These are phyloP conservation scores for Nemurella pictetii DNA, from an alignment of 2,888 invertebrate species.

Conservation along the genomic window DNA sequence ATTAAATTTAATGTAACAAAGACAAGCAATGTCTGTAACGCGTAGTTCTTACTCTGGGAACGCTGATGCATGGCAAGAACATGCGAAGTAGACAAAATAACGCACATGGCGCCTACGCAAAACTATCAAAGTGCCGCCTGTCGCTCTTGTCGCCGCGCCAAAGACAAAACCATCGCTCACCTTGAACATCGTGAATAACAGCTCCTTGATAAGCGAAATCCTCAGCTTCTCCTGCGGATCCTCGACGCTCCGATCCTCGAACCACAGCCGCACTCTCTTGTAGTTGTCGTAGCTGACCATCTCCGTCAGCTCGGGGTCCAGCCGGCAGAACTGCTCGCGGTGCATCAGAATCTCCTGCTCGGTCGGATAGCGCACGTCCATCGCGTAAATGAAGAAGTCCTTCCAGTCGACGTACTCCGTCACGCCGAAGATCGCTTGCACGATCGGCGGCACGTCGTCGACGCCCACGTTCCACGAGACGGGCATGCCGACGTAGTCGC, in stretches of 20 bases:
- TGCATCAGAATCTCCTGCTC: conserved; percentile 58
- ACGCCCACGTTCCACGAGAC: conserved; percentile 54
- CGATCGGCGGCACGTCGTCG: conserved; percentile 54
- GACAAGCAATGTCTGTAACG: no score
- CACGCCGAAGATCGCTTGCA: conserved; percentile 58
- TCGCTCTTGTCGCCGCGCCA: no score
- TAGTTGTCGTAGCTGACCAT: conserved; percentile 51
- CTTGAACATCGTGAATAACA: conserved; percentile 61
- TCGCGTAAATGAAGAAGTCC: conserved; percentile 65
- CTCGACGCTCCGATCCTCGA: conserved; percentile 47
- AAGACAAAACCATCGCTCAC: no score
- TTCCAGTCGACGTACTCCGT: conserved; percentile 65
- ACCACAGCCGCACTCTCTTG: conserved; percentile 52
- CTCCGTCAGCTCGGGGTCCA: conserved; percentile 54
- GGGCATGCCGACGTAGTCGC: conserved; percentile 51
- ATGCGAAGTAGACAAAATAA: no score
- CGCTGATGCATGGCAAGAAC: no score
- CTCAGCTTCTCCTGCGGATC: conserved; percentile 27
- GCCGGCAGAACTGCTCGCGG: conserved; percentile 55
- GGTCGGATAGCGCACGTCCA: conserved; percentile 60
- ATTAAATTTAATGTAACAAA: no score
- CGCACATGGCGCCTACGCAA: no score
- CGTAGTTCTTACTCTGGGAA: no score
- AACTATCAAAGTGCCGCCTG: no score
- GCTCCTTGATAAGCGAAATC: conserved; percentile 54